Base-by-base conservation (phyloP, 2,888 invertebrate genomes). In the Chironomus riparius region DNA sequence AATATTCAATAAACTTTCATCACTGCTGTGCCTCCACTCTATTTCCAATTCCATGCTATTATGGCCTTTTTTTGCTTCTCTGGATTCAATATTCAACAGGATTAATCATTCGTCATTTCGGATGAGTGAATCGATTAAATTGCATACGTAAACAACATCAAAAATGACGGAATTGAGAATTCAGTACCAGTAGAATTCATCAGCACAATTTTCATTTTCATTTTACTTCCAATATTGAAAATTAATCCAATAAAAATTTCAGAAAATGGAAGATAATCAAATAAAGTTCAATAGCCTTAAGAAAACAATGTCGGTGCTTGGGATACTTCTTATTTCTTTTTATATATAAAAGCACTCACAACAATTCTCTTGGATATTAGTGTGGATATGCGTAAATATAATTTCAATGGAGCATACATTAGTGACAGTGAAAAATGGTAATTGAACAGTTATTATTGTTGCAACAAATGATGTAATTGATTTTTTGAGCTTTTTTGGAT, bases 71-170 rank as follows among this genome's bases (percentile, higher is more conserved):
- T 56, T 56, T 56, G 2, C 18, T 65, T 22, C 18, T 15, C 56
- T 24, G 24, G n/a, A 21, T 56, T 65, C 65, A 65, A 56, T 65
- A 65, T 21, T 65, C 21, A 65, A 65, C 65, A 24, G 38, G 38
- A 38, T 10, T 56, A 18, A 56, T 15, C 56, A 56, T 15, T 56
- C 15, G n/a, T 18, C 56, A 18, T 18, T 50, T 56, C 5, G 15
- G 18, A 65, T 24, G 62, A 22, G 7, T 62, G 62, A 22, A 24
- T 22, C 10, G 22, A 62, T 65, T 68, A 28, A 72, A 62, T 15
- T 62, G 72, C 72, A 72, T 72, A 72, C 72, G 24, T 18, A 72
- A 72, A 62, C 72, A 72, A 62, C 72, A 50, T 62, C 72, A 72
- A 15, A 15, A 18, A 61, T 18, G 61, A 18, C 13, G 62, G 12